Evolutionary conservation across 2,113 vertebrate genomes (phyloP), one percentile per base, ranked within the genome.

Genomic region (Brachyistius frenatus): DNA sequence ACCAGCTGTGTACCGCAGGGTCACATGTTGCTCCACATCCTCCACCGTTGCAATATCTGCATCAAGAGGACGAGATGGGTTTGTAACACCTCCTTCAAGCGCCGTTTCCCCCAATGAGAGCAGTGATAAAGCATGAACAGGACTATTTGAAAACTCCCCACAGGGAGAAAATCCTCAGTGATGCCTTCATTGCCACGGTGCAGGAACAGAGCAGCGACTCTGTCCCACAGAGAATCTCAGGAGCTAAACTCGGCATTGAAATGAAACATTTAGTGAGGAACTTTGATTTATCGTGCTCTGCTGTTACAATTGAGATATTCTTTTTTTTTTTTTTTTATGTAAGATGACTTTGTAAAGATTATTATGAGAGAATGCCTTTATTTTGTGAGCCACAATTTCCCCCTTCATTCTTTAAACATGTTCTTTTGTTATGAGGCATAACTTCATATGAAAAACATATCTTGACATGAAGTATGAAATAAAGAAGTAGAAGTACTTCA

Each of bases 401-500:
- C 44, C 50, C 65, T 86, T 87, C 39, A 58, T 88, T 68, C 83
- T 88, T 90, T 65, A 39, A 88, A 91, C 67, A 80, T 73, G 5
- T 72, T 85, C 66, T 91, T 92, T 88, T 90, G 90, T 91, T 91
- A 86, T 88, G 87, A 89, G 77, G 81, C 89, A 76, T 82, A 79
- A 81, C 90, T 90, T 93, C 90, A 81, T 84, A 89, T 88, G 80
- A 85, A 88, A 91, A 91, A 86, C 88, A 85, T 91, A 89, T 91
- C 87, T 91, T 91, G 87, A 88, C 88, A 93, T 89, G 86, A 93
- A 92, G 88, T 92, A 88, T 80, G 73, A 89, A 93, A 94, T 92
- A 93, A 94, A 94, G 72, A 85, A 88, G 88, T 78, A 80, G 68
- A 88, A 44, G 81, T 69, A 83, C 83, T 86, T 84, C 67, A 76